Base-by-base conservation (phyloP, 1,140 invertebrate genomes). In the Phthorimaea operculella region DNA sequence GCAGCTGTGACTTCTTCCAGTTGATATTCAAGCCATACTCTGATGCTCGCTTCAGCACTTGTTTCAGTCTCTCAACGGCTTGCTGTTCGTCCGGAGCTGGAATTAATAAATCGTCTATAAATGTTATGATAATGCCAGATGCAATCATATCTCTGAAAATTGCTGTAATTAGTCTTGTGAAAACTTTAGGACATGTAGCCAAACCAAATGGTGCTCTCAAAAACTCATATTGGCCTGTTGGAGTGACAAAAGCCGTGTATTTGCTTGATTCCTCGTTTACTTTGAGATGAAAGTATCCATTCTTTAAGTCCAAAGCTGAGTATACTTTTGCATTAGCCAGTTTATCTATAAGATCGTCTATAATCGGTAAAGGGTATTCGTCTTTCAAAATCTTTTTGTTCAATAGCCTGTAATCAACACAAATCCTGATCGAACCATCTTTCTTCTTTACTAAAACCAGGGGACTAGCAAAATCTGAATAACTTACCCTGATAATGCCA, bases 11-110 rank as follows among this genome's bases (percentile, higher is more conserved):
- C 58, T 86, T 86, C 52, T 79, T 73, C 69, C 67, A 66, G 21
- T 78, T 79, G 0, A 84, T 63, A 33, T 67, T 34, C 39, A 85
- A 59, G 3, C 74, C 79, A 66, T 76, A 75, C 0, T 78, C 54
- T 2, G 52, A 55, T 11, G 76, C 63, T 0, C 60, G 54, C 9
- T 54, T 8, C 7, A 83, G 39, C 4, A 76, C 70, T 51, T 54
- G 12, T 49, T 61, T 52, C n/a, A 72, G 45, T 45, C 62, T 65
- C 4, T 34, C 7, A 8, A 65, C n/a, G 9, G 28, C 55, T 14
- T 57, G 16, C 17, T 33, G 17, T 10, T 34, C 39, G 6, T 47
- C 28, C 18, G 8, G 0, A 5, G 55, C 47, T 14, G 54, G 34
- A 39, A 55, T 28, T 0, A 55, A 12, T 4, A 55, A 12, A 15